A percentile compares a stretch with the other conserved stretches of the same genome.
Evolutionary conservation across 2,113 vertebrate genomes (phyloP).

Genomic region (Motacilla tschutschensis): DNA sequence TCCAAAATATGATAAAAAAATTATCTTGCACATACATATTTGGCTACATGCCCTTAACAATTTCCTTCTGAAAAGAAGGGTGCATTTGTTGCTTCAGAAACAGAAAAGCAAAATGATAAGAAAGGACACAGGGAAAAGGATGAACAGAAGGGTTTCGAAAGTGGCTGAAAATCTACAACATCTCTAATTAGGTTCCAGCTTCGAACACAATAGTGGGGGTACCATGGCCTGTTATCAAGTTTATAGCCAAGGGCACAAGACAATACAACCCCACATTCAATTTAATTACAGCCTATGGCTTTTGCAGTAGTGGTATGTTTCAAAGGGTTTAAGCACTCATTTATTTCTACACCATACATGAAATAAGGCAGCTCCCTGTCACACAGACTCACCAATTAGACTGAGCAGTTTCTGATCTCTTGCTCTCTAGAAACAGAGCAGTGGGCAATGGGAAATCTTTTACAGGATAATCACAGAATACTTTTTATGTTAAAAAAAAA

Average conservation of each 20-base stretch:
- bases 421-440: slow-evolving; percentile 46
- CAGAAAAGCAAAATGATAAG: slow-evolving; percentile 23
- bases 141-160: slow-evolving; percentile 44
- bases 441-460: slow-evolving; percentile 33
- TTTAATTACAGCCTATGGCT: slow-evolving; percentile 68
- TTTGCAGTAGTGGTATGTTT: slow-evolving; percentile 49
- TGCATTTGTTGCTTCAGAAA: slow-evolving; percentile 18
- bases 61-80: slow-evolving; percentile 4
- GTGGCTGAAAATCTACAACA: slow-evolving; percentile 59
- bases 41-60: slow-evolving; percentile 24
- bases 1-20: slow-evolving; percentile 36
- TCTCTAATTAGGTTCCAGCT: slow-evolving; percentile 51
- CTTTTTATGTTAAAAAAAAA: background rate
- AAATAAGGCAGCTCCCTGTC: slow-evolving; percentile 57
- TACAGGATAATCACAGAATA: slow-evolving; percentile 42
- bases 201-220: slow-evolving; percentile 28
- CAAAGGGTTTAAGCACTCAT: slow-evolving; percentile 55
- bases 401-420: slow-evolving; percentile 58
- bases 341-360: slow-evolving; percentile 57
- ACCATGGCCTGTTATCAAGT: slow-evolving; percentile 43
- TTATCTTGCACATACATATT: slow-evolving; percentile 40
- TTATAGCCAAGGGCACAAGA: slow-evolving; percentile 40
- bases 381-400: slow-evolving; percentile 55
- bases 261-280: slow-evolving; percentile 49
- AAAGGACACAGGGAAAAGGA: background rate